These are phyloP conservation scores for Saccostrea glomerata DNA, from an alignment of 1,140 invertebrate species.

Conservation along the genomic window DNA sequence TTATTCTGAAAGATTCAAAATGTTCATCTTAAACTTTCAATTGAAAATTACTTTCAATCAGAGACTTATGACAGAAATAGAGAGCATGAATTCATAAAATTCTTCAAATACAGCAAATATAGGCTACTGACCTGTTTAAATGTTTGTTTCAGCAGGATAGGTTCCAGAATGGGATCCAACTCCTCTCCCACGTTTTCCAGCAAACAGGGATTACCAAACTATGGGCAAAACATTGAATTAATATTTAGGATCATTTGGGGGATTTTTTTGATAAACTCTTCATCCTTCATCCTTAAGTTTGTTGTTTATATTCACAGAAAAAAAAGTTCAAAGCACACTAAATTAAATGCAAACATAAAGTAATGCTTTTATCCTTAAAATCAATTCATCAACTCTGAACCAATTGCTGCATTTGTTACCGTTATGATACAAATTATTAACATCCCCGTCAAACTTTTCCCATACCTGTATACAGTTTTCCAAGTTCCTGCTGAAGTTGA, in stretches of 20 bases:
- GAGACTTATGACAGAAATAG: no score
- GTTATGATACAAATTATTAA: neutral
- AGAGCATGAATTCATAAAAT: no score
- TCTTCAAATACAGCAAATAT: neutral
- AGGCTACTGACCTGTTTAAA: conserved; percentile 72
- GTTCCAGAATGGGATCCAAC: conserved; percentile 77
- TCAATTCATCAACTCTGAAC: no score
- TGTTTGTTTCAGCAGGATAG: conserved; percentile 76
- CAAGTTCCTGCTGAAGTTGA: conserved; percentile 74
- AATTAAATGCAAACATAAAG: no score
- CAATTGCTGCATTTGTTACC: neutral
- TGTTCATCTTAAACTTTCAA: no score
- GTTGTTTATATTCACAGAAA: no score
- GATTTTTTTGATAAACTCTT: no score
- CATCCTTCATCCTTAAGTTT: no score
- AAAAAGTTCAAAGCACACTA: no score
- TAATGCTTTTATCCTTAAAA: no score
- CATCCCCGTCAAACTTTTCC: neutral
- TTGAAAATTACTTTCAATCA: no score
- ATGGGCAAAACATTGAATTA: conserved; percentile 39
- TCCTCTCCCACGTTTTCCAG: conserved; percentile 79
- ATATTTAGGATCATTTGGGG: no score
- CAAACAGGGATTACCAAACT: conserved; percentile 79
- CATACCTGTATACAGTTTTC: conserved; percentile 79
- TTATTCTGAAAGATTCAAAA: conserved; percentile 50